Conservation (phyloP, 2,113 vertebrate genomes). For the Cinclus mexicanus region DNA sequence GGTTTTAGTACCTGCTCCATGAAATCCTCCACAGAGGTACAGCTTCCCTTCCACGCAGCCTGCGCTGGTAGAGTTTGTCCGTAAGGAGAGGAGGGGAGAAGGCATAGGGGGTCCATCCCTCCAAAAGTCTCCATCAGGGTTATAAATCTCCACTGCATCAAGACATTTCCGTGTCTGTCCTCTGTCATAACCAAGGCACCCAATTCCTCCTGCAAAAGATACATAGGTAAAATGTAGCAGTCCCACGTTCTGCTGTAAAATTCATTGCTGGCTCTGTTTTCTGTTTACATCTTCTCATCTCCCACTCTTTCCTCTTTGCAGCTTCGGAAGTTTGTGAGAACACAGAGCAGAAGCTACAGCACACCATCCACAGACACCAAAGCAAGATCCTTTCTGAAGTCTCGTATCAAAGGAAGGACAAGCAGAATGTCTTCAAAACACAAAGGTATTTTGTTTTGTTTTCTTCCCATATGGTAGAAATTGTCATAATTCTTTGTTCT, state of each 20-base stretch:
- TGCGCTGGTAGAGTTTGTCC: slow-evolving; percentile 83
- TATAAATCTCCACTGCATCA: slow-evolving; percentile 91
- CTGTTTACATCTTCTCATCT: not conserved
- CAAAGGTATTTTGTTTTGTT: slow-evolving; percentile 40
- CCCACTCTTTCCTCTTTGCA: not conserved
- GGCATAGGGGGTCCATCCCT: slow-evolving; percentile 88
- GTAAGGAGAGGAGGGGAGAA: slow-evolving; percentile 85
- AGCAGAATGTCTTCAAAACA: slow-evolving; percentile 12
- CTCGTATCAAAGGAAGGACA: not conserved
- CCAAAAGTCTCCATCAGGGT: slow-evolving; percentile 90
- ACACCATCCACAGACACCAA: not conserved
- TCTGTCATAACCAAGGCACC: slow-evolving; percentile 86
- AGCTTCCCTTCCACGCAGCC: slow-evolving; percentile 89
- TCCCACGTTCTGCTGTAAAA: not conserved
- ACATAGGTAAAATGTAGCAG: not conserved
- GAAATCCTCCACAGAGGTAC: slow-evolving; percentile 94
- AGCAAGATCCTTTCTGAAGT: not conserved
- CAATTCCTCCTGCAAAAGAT: slow-evolving; percentile 87
- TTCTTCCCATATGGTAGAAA: not conserved
- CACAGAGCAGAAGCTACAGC: not conserved
- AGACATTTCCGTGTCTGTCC: slow-evolving; percentile 94
- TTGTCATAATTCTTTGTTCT: not conserved
- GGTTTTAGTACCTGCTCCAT: slow-evolving; percentile 84
- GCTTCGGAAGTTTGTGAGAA: not conserved
- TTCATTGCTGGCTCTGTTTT: not conserved